A percentile compares a stretch with the other conserved stretches of the same genome.
Evolutionary conservation across 1,140 invertebrate genomes (phyloP).

Genomic region (Drosophila orosa): DNA sequence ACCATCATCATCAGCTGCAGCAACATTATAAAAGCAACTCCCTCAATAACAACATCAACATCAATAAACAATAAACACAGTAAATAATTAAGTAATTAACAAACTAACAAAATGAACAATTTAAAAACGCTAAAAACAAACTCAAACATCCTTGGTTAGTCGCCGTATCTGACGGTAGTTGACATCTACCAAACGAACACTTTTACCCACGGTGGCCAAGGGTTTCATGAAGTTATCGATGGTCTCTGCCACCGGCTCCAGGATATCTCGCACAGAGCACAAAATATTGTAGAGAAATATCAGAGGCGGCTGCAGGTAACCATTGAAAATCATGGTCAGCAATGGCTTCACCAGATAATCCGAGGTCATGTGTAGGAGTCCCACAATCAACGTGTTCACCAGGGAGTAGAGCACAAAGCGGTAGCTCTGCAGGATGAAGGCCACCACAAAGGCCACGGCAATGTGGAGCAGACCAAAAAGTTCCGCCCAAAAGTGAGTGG

Average conservation of each 20-base stretch:
- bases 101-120: neutral
- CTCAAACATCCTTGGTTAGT: slow-evolving; percentile 57
- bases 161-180: slow-evolving; percentile 55
- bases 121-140: slow-evolving; percentile 1
- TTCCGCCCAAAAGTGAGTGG: slow-evolving; percentile 88
- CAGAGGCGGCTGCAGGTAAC: slow-evolving; percentile 87
- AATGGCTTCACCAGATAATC: slow-evolving; percentile 89
- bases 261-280: slow-evolving; percentile 87
- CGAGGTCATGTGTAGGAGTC: slow-evolving; percentile 87
- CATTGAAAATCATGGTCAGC: slow-evolving; percentile 88
- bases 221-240: slow-evolving; percentile 71
- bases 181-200: slow-evolving; percentile 65
- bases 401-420: slow-evolving; percentile 86
- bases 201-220: slow-evolving; percentile 57
- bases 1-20: no score
- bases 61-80: slow-evolving; percentile 25
- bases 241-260: slow-evolving; percentile 86
- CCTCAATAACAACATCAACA: neutral
- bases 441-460: slow-evolving; percentile 86
- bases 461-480: slow-evolving; percentile 88
- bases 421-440: slow-evolving; percentile 87
- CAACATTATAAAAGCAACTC: no score
- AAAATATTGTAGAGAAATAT: slow-evolving; percentile 87
- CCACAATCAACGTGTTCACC: slow-evolving; percentile 86
- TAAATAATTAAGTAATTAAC: slow-evolving; percentile 5